Evolutionary conservation across 2,113 vertebrate species (phyloP).

Genomic region (Argyrosomus japonicus): DNA sequence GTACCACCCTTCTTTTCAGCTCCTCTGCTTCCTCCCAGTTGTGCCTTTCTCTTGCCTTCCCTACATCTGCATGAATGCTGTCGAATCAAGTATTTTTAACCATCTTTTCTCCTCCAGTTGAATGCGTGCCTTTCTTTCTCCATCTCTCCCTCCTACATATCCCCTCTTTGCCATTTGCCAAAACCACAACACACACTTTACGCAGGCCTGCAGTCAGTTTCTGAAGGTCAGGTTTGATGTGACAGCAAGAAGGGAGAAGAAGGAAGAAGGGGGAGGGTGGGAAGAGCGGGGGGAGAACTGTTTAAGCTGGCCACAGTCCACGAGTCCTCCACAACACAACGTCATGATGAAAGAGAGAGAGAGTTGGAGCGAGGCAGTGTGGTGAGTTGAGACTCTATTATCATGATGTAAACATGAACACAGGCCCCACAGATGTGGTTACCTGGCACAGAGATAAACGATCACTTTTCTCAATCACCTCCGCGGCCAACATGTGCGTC

Average conservation of each 20-base stretch:
- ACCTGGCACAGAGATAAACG: conserved; percentile 62
- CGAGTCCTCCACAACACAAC: conserved; percentile 31
- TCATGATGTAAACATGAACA: conserved; percentile 63
- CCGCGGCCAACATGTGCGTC: conserved; percentile 8
- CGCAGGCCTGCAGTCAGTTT: conserved; percentile 52
- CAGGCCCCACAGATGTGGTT: conserved; percentile 58
- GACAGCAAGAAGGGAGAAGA: conserved; percentile 38
- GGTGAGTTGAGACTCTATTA: conserved; percentile 54
- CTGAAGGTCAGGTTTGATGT: conserved; percentile 69
- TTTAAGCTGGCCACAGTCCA: conserved; percentile 61
- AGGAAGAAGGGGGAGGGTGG: conserved; percentile 8
- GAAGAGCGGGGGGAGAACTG: conserved; percentile 37
- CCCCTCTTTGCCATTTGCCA: conserved; percentile 44
- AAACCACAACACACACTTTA: conserved; percentile 53
- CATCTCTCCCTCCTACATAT: conserved; percentile 13
- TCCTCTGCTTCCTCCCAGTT: conserved; percentile 14
- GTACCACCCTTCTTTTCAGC: conserved; percentile 52
- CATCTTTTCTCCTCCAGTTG: conserved; percentile 11
- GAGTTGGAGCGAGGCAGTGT: conserved; percentile 21
- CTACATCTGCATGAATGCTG: background rate
- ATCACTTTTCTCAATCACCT: conserved; percentile 42
- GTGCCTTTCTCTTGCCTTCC: conserved; percentile 19
- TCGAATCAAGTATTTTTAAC: conserved; percentile 17
- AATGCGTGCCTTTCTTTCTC: conserved; percentile 8
- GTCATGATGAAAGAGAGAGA: conserved; percentile 52